phyloP scores from a whole-genome alignment of 2,113 vertebrate genomes.

The Oncorhynchus nerka region DNA sequence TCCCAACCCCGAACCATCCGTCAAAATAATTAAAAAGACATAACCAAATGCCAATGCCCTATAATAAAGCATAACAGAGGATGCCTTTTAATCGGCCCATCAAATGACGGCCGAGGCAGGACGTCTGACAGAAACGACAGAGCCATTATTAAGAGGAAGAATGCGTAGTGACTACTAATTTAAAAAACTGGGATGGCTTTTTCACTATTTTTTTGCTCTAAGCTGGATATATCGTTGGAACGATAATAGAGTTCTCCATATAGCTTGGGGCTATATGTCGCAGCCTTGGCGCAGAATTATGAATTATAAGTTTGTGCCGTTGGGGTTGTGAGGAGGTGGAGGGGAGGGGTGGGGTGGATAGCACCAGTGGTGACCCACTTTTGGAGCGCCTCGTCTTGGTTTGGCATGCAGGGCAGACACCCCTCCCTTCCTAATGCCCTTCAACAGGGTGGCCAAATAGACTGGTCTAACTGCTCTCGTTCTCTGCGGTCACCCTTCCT shows the following conservation, averaged over 20 bases:
- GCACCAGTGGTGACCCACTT: slow-evolving; percentile 13
- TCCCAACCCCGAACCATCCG: slow-evolving; percentile 53
- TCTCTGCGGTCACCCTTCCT: neutral
- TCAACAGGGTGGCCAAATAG: slow-evolving; percentile 11
- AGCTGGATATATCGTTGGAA: slow-evolving; percentile 8
- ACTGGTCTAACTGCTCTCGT: slow-evolving; percentile 17
- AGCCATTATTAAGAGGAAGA: neutral
- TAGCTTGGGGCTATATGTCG: no score
- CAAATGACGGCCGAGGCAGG: slow-evolving; percentile 37
- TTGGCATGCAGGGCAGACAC: neutral
- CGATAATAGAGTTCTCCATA: slow-evolving; percentile 13
- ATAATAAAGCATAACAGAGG: slow-evolving; percentile 51
- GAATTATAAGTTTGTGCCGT: slow-evolving; percentile 14
- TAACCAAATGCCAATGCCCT: slow-evolving; percentile 63
- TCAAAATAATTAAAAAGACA: slow-evolving; percentile 68
- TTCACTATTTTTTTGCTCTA: neutral
- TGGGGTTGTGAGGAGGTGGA: neutral
- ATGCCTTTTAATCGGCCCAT: slow-evolving; percentile 16
- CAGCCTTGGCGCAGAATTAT: neutral
- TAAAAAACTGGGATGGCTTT: slow-evolving; percentile 30
- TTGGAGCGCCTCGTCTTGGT: slow-evolving; percentile 7
- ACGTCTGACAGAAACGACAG: slow-evolving; percentile 42
- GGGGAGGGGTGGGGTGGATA: neutral
- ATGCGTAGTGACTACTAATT: slow-evolving; percentile 37
- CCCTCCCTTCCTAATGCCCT: slow-evolving; percentile 13